Evolutionary conservation across 2,888 invertebrate genomes (phyloP).

Genomic region (Meteorus colon): DNA sequence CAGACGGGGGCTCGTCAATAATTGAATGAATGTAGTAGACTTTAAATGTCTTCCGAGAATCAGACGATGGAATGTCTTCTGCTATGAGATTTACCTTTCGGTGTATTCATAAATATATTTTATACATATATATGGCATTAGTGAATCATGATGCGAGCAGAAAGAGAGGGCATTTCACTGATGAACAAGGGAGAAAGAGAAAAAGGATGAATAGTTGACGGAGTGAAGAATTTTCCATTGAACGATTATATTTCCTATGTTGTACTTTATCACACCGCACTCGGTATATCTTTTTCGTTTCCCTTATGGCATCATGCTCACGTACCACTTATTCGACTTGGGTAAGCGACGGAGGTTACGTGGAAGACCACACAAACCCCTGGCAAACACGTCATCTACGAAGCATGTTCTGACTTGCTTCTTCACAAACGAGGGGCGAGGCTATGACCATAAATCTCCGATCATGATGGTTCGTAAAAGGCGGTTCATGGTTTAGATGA

Average conservation of each 20-base stretch:
- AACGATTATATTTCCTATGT: neutral
- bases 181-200: neutral
- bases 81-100: neutral
- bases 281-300: neutral
- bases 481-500: neutral
- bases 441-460: slow-evolving; percentile 1
- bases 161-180: neutral
- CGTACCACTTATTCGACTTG: neutral
- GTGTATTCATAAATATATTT: neutral
- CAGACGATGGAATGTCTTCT: neutral
- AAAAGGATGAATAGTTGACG: neutral
- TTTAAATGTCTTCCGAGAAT: neutral
- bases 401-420: slow-evolving; percentile 7
- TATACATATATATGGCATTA: neutral
- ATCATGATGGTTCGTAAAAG: neutral
- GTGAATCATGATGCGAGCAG: neutral
- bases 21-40: neutral
- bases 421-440: neutral
- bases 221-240: neutral
- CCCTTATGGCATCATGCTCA: neutral
- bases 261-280: neutral
- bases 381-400: slow-evolving; percentile 2
- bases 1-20: neutral
- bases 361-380: slow-evolving; percentile 6
- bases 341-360: neutral